phyloP scores from a whole-genome alignment of 1,140 invertebrate species.

The Papilio dardanus region DNA sequence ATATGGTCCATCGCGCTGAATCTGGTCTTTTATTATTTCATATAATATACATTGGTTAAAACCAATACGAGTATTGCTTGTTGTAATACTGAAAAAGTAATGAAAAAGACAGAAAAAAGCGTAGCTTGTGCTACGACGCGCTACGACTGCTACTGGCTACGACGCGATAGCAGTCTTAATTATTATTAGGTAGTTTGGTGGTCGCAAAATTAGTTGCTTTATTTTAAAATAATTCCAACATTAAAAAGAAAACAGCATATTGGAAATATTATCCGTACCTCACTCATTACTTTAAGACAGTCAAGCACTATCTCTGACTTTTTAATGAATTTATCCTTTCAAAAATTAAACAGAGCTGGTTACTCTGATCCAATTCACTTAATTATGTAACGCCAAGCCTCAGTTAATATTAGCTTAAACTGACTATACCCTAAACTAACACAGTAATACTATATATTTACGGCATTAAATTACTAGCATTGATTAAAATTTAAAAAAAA shows the following conservation, averaged over 20 bases:
- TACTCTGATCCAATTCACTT: not conserved
- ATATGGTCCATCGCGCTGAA: no score
- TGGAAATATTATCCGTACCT: not conserved
- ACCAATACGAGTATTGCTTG: no score
- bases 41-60: no score
- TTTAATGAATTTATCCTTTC: slow-evolving; percentile 3
- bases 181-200: no score
- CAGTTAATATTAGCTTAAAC: not conserved
- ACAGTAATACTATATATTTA: not conserved
- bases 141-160: not conserved
- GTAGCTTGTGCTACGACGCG: not conserved
- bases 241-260: no score
- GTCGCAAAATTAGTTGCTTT: no score
- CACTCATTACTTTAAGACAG: not conserved
- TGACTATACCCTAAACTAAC: not conserved
- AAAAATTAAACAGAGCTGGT: not conserved
- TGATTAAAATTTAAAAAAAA: no score
- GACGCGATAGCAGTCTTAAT: no score
- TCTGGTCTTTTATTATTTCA: no score
- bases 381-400: not conserved
- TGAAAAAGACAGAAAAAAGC: no score
- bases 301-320: not conserved
- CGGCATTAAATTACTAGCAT: no score
- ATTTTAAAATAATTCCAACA: not conserved
- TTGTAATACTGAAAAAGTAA: no score